These are phyloP conservation scores for Eulemur coronatus DNA, from an alignment of 2,797 vertebrate species.

Conservation along the genomic window DNA sequence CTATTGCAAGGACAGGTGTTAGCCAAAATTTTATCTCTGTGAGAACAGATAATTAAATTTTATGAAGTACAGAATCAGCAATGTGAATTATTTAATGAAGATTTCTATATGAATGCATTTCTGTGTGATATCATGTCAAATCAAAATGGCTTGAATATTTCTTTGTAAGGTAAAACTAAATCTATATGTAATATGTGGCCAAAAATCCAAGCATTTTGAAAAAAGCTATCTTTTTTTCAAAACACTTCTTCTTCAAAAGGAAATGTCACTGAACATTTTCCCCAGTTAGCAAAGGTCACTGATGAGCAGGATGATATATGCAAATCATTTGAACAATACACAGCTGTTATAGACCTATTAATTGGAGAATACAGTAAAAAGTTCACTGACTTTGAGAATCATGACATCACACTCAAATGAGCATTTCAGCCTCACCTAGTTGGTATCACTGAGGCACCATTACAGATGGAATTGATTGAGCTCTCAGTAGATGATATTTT, in stretches of 20 bases:
- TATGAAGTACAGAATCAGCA: background rate
- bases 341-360: background rate
- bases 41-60: background rate
- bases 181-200: background rate
- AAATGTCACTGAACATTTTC: background rate
- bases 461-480: background rate
- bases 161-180: background rate
- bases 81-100: background rate
- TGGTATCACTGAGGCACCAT: background rate
- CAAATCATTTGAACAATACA: background rate
- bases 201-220: background rate
- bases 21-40: background rate
- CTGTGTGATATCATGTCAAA: background rate
- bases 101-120: background rate
- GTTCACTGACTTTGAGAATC: background rate
- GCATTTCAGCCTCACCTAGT: background rate
- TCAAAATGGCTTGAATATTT: background rate
- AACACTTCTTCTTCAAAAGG: background rate
- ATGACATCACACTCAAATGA: background rate
- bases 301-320: background rate
- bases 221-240: background rate
- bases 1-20: background rate
- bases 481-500: background rate
- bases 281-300: background rate
- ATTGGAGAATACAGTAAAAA: background rate